A percentile compares a stretch with the other conserved stretches of the same genome.
These are phyloP conservation scores for Stenopsyche tienmushanensis DNA, from an alignment of 1,140 invertebrate species.

Conservation along the genomic window DNA sequence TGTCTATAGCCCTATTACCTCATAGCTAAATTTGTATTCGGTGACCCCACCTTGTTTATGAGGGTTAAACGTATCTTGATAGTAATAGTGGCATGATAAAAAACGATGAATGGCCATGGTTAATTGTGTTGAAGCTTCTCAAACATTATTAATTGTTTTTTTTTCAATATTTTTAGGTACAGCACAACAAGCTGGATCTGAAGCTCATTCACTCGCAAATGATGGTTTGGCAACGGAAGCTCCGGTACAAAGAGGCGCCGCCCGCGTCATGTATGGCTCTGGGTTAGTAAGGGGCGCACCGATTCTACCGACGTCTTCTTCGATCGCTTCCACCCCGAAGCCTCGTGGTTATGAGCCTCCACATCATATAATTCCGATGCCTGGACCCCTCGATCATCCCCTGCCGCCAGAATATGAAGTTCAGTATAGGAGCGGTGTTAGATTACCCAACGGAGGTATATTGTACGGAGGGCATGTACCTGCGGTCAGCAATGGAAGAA, in stretches of 20 bases:
- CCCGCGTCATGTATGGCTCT: slow-evolving; percentile 60
- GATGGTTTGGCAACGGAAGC: slow-evolving; percentile 25
- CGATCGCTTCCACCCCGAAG: not conserved
- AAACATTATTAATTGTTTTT: too few species aligned
- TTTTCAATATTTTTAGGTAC: too few species aligned
- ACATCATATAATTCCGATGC: slow-evolving; percentile 3
- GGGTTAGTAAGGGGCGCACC: slow-evolving; percentile 50
- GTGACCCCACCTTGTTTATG: too few species aligned
- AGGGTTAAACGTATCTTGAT: too few species aligned
- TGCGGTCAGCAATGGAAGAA: slow-evolving; percentile 26
- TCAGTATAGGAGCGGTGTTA: slow-evolving; percentile 19
- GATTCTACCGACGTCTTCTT: not conserved
- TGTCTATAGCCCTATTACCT: too few species aligned
- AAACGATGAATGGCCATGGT: too few species aligned
- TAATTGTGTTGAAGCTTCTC: too few species aligned
- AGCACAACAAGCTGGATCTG: slow-evolving; percentile 27
- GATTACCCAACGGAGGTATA: slow-evolving; percentile 24
- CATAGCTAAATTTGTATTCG: too few species aligned
- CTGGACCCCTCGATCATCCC: slow-evolving; percentile 31
- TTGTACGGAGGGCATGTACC: slow-evolving; percentile 26
- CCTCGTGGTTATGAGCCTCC: slow-evolving; percentile 10
- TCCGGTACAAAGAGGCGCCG: slow-evolving; percentile 56
- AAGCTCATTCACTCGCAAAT: too few species aligned
- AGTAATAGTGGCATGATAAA: too few species aligned
- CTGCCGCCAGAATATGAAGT: slow-evolving; percentile 23